phyloP scores from a whole-genome alignment of 2,797 vertebrate species.

The Crypturellus tataupa region DNA sequence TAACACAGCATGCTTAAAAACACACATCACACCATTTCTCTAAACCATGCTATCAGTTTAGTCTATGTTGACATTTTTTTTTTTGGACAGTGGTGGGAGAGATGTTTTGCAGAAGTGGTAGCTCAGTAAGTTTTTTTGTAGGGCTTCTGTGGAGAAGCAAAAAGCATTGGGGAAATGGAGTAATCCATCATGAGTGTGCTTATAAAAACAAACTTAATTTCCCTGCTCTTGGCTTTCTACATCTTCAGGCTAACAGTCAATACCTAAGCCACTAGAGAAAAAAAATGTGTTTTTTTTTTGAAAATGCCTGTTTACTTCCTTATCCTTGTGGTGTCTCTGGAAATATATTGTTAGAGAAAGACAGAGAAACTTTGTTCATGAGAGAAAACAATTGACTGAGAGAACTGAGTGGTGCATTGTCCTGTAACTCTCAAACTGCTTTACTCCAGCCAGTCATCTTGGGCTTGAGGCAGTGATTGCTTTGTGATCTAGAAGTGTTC shows the following conservation, averaged over 20 bases:
- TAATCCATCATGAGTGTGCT: not conserved
- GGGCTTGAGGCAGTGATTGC: constrained; percentile 33
- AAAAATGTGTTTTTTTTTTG: not conserved
- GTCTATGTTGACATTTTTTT: not conserved
- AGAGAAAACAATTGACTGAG: not conserved
- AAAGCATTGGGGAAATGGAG: not conserved
- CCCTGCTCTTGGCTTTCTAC: not conserved
- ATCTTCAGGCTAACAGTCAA: not conserved
- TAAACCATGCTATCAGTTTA: not conserved
- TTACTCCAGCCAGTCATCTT: not conserved
- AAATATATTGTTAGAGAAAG: not conserved
- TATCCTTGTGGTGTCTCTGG: not conserved
- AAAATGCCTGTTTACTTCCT: not conserved
- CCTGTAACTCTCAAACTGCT: not conserved
- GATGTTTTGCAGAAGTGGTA: not conserved
- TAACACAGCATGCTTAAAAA: not conserved
- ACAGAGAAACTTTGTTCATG: not conserved
- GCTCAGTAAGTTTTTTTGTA: not conserved
- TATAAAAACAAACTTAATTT: not conserved
- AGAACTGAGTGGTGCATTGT: constrained; percentile 6
- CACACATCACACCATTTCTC: not conserved
- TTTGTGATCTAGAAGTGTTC: constrained; percentile 28
- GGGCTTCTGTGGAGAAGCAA: not conserved
- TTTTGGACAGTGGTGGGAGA: not conserved
- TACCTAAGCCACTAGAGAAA: not conserved